Conservation (phyloP, 2,888 invertebrate species). For the Calliscelio sp. region DNA sequence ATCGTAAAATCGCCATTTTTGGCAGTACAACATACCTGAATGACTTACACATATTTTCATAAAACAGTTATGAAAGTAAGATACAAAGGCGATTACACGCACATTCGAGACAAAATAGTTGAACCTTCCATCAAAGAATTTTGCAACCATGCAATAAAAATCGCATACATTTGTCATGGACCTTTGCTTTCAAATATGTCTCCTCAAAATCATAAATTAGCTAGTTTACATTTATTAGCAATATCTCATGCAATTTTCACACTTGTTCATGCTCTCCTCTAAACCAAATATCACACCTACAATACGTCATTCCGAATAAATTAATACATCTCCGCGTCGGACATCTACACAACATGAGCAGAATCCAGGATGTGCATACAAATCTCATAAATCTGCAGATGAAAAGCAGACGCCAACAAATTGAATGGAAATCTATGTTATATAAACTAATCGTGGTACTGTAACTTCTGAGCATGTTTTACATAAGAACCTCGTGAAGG, state of each 20-base stretch:
- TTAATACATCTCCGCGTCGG: conserved; percentile 16
- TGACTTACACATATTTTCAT: conserved; percentile 21
- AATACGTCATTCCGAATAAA: conserved; percentile 29
- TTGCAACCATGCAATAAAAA: conserved; percentile 14
- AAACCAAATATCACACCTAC: conserved; percentile 19
- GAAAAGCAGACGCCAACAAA: conserved; percentile 56
- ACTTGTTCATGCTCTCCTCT: conserved; percentile 1
- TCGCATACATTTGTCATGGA: background rate
- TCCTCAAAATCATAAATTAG: background rate
- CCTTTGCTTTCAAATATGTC: background rate
- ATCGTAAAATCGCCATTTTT: conserved; percentile 9
- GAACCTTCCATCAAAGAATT: background rate
- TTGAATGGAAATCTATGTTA: conserved; percentile 64
- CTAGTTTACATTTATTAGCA: conserved; percentile 6
- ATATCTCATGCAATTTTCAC: conserved; percentile 31
- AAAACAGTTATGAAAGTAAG: conserved; percentile 20
- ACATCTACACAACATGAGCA: conserved; percentile 17
- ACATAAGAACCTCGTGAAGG: conserved; percentile 39
- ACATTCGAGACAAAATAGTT: background rate
- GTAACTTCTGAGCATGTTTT: conserved; percentile 30
- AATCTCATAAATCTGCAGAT: conserved; percentile 48
- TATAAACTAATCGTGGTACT: conserved; percentile 40
- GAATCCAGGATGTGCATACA: conserved; percentile 37
- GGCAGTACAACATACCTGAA: background rate
- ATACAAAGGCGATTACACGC: background rate